Conservation (phyloP, 2,888 invertebrate genomes). For the Sesamia inferens region DNA sequence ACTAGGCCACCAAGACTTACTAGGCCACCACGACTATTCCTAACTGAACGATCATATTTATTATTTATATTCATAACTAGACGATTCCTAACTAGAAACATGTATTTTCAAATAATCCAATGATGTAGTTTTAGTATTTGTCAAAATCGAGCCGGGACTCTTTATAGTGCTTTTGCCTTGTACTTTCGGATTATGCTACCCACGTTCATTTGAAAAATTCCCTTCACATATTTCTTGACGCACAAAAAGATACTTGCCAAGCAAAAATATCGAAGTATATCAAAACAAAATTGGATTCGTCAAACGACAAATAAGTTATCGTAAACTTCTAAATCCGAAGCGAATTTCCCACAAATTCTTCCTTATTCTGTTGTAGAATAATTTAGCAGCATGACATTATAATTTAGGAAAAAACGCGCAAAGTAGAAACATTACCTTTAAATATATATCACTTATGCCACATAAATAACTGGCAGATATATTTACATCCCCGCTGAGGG, state of each 20-base stretch:
- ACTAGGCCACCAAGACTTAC: too few relatives aligned
- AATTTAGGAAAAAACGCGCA: conserved; percentile 15
- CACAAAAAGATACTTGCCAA: not conserved
- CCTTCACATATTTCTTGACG: not conserved
- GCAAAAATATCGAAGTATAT: not conserved
- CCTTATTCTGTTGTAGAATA: not conserved
- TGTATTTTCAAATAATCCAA: too few relatives aligned
- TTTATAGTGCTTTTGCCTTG: too few relatives aligned
- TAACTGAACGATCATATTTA: too few relatives aligned
- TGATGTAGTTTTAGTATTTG: too few relatives aligned
- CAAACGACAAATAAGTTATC: conserved; percentile 6
- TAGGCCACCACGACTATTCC: too few relatives aligned
- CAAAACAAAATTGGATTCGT: conserved; percentile 10
- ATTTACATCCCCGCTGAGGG: conserved; percentile 42
- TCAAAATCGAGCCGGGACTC: too few relatives aligned
- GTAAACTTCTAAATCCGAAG: conserved; percentile 6
- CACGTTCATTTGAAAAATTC: too few relatives aligned
- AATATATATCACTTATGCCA: conserved; percentile 46
- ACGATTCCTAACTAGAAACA: too few relatives aligned
- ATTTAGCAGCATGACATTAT: not conserved
- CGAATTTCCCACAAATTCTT: not conserved
- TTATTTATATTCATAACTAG: too few relatives aligned
- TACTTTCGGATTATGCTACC: too few relatives aligned
- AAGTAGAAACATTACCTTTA: conserved; percentile 44
- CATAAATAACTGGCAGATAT: conserved; percentile 40